Base-by-base conservation (phyloP, 2,113 vertebrate species). In the Otis tarda region DNA sequence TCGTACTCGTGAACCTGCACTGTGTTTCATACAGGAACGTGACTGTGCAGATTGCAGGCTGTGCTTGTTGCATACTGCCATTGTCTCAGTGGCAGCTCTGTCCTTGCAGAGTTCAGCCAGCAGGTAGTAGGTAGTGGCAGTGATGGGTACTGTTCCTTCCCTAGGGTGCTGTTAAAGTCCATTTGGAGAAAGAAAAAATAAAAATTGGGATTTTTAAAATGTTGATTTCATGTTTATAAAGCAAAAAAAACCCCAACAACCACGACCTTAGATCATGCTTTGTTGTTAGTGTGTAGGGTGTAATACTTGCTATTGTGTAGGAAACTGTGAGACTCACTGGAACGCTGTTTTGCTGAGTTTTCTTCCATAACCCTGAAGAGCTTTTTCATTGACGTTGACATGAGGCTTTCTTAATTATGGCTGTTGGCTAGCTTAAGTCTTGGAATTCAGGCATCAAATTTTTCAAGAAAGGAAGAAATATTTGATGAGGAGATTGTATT, bases 31-130 rank as follows among this genome's bases (percentile, higher is more conserved):
- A 19, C 37, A 45, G 65, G 41, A 67, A 3, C 1, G 0, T 4
- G 71, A 14, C 37, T 52, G 39, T 37, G 43, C 25, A 31, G 47
- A 4, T 31, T 28, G 45, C 35, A 61, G 60, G 28, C 56, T 82
- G 20, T 7, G 14, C 6, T 9, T 23, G 9, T 24, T 45, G 35
- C 0, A 1, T 45, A 4, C 33, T 64, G 47, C 39, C 0, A 0
- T 31, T 52, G 28, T 41, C 28, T 25, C 7, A 35, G 24, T 50
- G 31, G n/a, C 50, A 9, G 3, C 43, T 75, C 59, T 74, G 25
- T 12, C 65, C 56, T 35, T 25, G 10, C 43, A 27, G 61, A 70
- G 57, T 24, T 71, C 39, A 53, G 7, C 18, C 61, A 70, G 18
- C 5, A 4, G 37, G 53, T 53, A 35, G 30, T 14, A 69, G 60